phyloP scores from a whole-genome alignment of 2,797 vertebrate genomes.

The Pempheris klunzingeri region DNA sequence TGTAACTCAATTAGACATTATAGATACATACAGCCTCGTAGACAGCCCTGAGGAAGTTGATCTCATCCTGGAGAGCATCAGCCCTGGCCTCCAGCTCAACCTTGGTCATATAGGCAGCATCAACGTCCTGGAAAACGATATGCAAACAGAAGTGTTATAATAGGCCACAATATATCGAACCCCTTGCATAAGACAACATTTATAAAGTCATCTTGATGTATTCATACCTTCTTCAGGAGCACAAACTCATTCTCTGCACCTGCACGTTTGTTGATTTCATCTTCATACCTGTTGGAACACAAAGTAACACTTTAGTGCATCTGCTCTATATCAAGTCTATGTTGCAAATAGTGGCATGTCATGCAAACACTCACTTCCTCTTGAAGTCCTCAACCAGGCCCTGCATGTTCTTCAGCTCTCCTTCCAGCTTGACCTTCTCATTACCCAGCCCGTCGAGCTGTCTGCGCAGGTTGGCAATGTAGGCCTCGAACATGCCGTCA shows the following conservation, averaged over 20 bases:
- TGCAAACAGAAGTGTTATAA: conserved; percentile 5
- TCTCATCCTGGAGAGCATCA: conserved; percentile 91
- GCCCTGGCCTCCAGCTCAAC: conserved; percentile 91
- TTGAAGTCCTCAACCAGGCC: conserved; percentile 89
- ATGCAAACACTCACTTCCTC: conserved; percentile 79
- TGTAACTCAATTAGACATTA: neutral
- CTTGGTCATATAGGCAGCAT: conserved; percentile 95
- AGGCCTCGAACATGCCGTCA: conserved; percentile 85
- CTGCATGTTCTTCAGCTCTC: conserved; percentile 89
- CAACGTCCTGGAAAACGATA: conserved; percentile 89
- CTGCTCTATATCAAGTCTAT: neutral
- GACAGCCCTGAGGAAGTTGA: conserved; percentile 93
- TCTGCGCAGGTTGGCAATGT: conserved; percentile 86
- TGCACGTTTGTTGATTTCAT: conserved; percentile 95
- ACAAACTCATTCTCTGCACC: conserved; percentile 96
- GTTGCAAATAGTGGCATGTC: neutral
- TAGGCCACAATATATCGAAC: neutral
- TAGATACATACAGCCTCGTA: conserved; percentile 88
- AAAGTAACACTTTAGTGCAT: neutral
- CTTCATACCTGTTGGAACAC: conserved; percentile 89
- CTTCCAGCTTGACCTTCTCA: conserved; percentile 87
- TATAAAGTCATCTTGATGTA: neutral
- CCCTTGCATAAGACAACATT: no score
- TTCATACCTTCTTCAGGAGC: conserved; percentile 93
- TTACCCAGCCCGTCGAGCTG: conserved; percentile 87